Percentiles rank a stretch among this genome's conserved stretches.
These are phyloP conservation scores for Drymonia ruficornis DNA, from an alignment of 2,888 invertebrate species.

Conservation along the genomic window DNA sequence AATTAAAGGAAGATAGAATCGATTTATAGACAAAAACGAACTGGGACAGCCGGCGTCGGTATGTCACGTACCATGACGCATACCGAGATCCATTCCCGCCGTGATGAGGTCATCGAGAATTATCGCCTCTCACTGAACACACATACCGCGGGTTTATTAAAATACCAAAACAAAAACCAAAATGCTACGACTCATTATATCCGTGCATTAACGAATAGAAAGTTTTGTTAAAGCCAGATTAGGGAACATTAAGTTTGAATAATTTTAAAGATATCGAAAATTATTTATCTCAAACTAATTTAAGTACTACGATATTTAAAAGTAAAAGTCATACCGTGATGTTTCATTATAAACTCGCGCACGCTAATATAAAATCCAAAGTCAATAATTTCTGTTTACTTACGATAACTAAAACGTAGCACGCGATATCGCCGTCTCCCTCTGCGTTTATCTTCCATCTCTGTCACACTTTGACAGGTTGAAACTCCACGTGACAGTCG, in stretches of 20 bases:
- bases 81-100: conserved; percentile 59
- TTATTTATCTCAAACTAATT: too few species aligned
- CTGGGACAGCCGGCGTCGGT: conserved; percentile 46
- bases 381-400: conserved; percentile 36
- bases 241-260: not conserved
- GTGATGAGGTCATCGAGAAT: conserved; percentile 52
- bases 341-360: not conserved
- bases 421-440: conserved; percentile 44
- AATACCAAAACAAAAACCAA: conserved; percentile 31
- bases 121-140: conserved; percentile 52
- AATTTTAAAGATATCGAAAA: not conserved
- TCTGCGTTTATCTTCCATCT: conserved; percentile 53
- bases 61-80: conserved; percentile 64
- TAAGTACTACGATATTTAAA: too few species aligned
- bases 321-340: too few species aligned
- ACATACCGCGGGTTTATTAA: conserved; percentile 49
- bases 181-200: conserved; percentile 1
- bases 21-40: conserved; percentile 26
- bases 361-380: conserved; percentile 10
- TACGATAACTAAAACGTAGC: conserved; percentile 36
- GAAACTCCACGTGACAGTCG: conserved; percentile 61
- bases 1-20: not conserved
- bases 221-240: not conserved
- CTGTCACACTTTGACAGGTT: conserved; percentile 74
- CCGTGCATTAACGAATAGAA: not conserved